Base-by-base conservation (phyloP, 1,140 invertebrate genomes). In the Caerostris darwini region DNA sequence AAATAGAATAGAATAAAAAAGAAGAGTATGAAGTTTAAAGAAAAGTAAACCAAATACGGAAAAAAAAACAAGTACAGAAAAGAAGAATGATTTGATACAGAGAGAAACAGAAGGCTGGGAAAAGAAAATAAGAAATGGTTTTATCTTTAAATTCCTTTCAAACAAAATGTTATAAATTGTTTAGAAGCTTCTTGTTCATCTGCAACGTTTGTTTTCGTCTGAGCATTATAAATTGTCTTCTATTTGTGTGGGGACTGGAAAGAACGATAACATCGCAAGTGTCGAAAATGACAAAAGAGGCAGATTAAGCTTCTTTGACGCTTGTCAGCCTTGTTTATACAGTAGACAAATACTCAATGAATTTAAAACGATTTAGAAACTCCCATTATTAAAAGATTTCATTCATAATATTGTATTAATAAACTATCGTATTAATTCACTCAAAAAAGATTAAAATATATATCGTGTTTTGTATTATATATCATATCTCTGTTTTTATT, bases 81-180 rank as follows among this genome's bases (percentile, higher is more conserved):
- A 5, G 5, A 10, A 1, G 12, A 3, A 14, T 17, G 61, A 64
- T 64, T 5, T 2, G 14, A 5, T 12, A 4, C 5, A 64, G 8
- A 14, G 8, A 64, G 17, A 64, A 64, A 64, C 5, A 3, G 12
- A 14, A 64, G 61, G 17, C 4, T 5, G 5, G 10, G 17, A 64
- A 64, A 64, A 12, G 61, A 17, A 12, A 3, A 64, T 14, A 64
- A 14, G 17, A 64, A 64, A 64, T 64, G 12, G 8, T 77, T 77
- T 50, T 67, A 12, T 77, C 34, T 77, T 53, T 50, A 77, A 77
- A 77, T 77, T 50, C 71, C 71, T 77, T 77, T 77, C 34, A 77
- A 77, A 77, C 4, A 12, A 77, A 77, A 77, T 77, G 71, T 77
- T 77, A 77, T 77, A 77, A 77, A 77, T 77, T 77, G 34, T 53